phyloP scores from a whole-genome alignment of 2,113 vertebrate species.

The Myrmecophaga tridactyla region DNA sequence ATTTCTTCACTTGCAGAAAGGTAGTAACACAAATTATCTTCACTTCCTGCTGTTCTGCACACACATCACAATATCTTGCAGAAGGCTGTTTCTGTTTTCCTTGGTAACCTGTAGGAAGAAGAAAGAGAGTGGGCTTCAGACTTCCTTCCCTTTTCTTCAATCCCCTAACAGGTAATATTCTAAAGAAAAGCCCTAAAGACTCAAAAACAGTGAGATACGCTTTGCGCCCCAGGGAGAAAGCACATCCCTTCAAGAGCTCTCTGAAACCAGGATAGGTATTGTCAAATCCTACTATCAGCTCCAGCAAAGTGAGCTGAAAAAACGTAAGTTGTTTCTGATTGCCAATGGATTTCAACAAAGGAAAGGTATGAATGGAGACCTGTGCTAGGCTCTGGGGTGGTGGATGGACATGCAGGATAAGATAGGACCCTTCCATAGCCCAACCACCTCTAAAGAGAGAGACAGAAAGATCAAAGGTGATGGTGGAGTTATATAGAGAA shows the following conservation, averaged over 20 bases:
- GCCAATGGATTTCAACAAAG: not conserved
- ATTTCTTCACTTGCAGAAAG: not conserved
- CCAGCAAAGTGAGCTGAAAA: not conserved
- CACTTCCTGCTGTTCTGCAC: slow-evolving; percentile 85
- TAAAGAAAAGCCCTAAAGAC: not conserved
- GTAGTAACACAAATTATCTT: not conserved
- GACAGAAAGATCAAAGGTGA: no score
- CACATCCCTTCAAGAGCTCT: fast-evolving
- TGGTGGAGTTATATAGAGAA: no score
- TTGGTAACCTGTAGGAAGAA: slow-evolving; percentile 87
- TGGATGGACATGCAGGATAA: not conserved
- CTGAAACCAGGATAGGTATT: not conserved
- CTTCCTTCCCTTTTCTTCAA: not conserved
- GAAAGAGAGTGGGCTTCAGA: not conserved
- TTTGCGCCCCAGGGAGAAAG: not conserved
- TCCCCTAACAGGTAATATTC: fast-evolving
- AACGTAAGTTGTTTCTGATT: not conserved
- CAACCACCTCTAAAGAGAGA: no score
- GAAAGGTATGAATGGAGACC: not conserved
- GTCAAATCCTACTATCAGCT: not conserved
- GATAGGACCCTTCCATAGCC: no score
- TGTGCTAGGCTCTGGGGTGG: not conserved
- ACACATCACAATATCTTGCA: slow-evolving; percentile 87
- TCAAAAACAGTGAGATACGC: not conserved
- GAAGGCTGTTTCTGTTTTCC: slow-evolving; percentile 91